phyloP scores from a whole-genome alignment of 1,140 invertebrate genomes.

The Macrotrachela quadricornifera region DNA sequence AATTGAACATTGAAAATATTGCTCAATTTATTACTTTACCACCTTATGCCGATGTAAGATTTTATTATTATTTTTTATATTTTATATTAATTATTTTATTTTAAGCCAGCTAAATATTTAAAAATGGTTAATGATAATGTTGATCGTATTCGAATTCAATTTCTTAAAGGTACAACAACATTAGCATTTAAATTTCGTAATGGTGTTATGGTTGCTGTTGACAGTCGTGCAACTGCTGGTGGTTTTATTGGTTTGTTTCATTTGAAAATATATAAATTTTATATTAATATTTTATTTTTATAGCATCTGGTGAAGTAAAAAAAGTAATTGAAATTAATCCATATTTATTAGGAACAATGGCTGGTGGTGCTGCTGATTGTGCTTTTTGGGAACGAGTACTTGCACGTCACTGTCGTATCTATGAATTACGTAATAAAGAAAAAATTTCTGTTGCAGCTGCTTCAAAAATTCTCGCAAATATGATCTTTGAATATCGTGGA shows the following conservation, averaged over 20 bases:
- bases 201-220: constrained; percentile 81
- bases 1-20: no score
- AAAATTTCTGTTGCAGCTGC: constrained; percentile 91
- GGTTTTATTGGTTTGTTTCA: constrained; percentile 55
- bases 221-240: constrained; percentile 86
- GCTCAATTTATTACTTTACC: background rate
- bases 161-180: constrained; percentile 92
- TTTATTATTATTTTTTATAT: background rate
- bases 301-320: constrained; percentile 72
- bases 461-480: constrained; percentile 89
- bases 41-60: background rate
- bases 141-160: constrained; percentile 56
- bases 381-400: constrained; percentile 90
- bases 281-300: constrained; percentile 3
- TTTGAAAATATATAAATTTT: background rate
- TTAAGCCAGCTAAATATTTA: constrained; percentile 10
- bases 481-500: constrained; percentile 90
- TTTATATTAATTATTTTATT: background rate
- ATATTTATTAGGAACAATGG: constrained; percentile 65
- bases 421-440: constrained; percentile 81
- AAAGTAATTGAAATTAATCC: constrained; percentile 96
- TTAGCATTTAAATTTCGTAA: constrained; percentile 73
- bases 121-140: constrained; percentile 41
- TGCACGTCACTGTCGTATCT: constrained; percentile 70
- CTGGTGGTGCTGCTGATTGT: constrained; percentile 84